Conservation (phyloP, 1,140 invertebrate species). For the Bombus superbus region DNA sequence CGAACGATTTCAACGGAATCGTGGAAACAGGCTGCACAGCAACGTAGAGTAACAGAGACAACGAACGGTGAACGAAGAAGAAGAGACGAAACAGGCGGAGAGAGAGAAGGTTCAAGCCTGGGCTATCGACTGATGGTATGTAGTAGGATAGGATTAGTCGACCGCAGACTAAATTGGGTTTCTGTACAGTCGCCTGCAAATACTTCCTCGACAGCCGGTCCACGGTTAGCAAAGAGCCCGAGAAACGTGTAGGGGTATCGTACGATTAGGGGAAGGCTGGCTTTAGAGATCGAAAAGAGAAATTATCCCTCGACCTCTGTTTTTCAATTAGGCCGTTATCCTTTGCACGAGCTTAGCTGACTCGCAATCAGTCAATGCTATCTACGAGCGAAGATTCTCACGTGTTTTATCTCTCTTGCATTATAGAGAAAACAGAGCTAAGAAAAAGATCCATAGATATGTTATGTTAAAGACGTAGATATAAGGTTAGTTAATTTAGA, state of each 20-base stretch:
- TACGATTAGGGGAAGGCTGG: background rate
- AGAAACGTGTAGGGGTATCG: background rate
- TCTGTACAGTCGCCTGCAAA: slow-evolving; percentile 79
- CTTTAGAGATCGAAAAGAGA: slow-evolving; percentile 45
- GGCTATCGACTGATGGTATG: slow-evolving; percentile 81
- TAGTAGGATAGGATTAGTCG: slow-evolving; percentile 81
- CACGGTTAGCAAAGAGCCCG: background rate
- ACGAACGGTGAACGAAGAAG: slow-evolving; percentile 59
- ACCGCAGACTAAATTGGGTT: slow-evolving; percentile 82
- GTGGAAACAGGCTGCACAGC: slow-evolving; percentile 44
- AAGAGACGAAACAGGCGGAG: slow-evolving; percentile 54
- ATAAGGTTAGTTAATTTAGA: no score
- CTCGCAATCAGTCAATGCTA: background rate
- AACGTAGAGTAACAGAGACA: slow-evolving; percentile 44
- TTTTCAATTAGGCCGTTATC: slow-evolving; percentile 63
- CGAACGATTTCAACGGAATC: slow-evolving; percentile 58
- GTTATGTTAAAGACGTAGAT: no score
- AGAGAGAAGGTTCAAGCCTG: slow-evolving; percentile 73
- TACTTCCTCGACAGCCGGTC: slow-evolving; percentile 74
- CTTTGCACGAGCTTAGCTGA: slow-evolving; percentile 34
- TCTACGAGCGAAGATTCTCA: background rate
- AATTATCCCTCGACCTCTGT: slow-evolving; percentile 61
- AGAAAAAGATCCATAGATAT: background rate
- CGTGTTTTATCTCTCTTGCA: background rate
- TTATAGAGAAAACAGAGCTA: background rate